Evolutionary conservation across 2,888 invertebrate species (phyloP).

Genomic region (Andricus curvator): DNA sequence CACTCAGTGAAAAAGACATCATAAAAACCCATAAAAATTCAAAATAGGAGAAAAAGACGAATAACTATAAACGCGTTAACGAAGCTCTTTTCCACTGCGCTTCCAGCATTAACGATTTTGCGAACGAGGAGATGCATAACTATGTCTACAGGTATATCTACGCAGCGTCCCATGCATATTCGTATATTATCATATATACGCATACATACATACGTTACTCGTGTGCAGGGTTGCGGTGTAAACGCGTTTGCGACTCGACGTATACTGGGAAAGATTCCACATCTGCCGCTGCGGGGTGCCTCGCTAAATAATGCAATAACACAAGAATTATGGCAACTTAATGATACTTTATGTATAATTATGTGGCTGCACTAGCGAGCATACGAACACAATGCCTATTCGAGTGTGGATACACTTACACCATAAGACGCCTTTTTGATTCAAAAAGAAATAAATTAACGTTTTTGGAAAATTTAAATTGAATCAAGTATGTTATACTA

Average conservation of each 20-base stretch:
- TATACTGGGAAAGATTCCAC: constrained; percentile 62
- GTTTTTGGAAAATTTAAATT: neutral
- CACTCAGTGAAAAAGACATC: neutral
- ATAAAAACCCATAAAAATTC: constrained; percentile 8
- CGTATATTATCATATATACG: constrained; percentile 10
- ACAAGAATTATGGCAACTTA: constrained; percentile 75
- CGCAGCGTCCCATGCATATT: constrained; percentile 2
- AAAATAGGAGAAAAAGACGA: neutral
- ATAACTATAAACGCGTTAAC: constrained; percentile 26
- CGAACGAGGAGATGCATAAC: constrained; percentile 6
- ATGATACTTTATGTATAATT: constrained; percentile 77
- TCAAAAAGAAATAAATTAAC: neutral
- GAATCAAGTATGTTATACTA: neutral
- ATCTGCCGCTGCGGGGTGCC: constrained; percentile 70
- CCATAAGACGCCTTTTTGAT: neutral
- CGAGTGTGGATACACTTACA: neutral
- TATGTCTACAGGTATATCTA: constrained; percentile 23
- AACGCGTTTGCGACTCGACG: constrained; percentile 50
- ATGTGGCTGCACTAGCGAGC: constrained; percentile 58
- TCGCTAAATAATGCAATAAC: constrained; percentile 77
- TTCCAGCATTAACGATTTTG: constrained; percentile 14
- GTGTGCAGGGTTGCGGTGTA: constrained; percentile 33
- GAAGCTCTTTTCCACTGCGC: neutral
- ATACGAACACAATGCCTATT: constrained; percentile 8
- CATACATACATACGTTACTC: neutral